phyloP scores from a whole-genome alignment of 30 jellyfish, hydroid and myxozoan species.

The Aurelia sp. region DNA sequence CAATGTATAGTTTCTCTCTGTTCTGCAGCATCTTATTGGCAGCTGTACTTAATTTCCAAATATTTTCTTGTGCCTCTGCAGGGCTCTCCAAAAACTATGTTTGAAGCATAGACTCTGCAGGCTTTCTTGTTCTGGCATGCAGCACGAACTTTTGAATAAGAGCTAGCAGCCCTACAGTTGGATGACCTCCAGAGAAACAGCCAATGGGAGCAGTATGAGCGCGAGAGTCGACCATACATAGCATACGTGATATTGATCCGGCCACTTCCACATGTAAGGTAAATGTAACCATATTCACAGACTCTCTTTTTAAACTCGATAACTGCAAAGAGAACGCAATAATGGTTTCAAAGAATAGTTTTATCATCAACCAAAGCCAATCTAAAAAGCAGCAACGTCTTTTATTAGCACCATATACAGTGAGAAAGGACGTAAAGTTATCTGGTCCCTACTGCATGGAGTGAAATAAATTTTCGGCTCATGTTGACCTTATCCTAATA shows the following conservation, averaged over 20 bases:
- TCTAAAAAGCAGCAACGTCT: no score
- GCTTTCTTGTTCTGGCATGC: slow-evolving; percentile 28
- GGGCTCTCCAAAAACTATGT: slow-evolving; percentile 61
- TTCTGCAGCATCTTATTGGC: slow-evolving; percentile 13
- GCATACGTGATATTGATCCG: slow-evolving; percentile 33
- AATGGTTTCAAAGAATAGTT: no score
- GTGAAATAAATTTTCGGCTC: no score
- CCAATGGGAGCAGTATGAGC: slow-evolving; percentile 20
- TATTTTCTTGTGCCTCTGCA: slow-evolving; percentile 57
- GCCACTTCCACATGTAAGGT: slow-evolving; percentile 16
- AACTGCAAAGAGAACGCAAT: neutral
- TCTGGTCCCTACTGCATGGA: no score
- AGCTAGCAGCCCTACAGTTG: slow-evolving; percentile 41
- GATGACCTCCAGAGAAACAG: slow-evolving; percentile 39
- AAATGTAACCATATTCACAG: slow-evolving; percentile 21
- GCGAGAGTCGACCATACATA: slow-evolving; percentile 42
- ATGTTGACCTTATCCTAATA: no score
- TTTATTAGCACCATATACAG: no score
- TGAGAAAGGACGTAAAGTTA: no score
- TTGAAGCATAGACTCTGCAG: slow-evolving; percentile 47
- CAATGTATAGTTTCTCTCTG: no score
- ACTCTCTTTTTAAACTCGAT: slow-evolving; percentile 10
- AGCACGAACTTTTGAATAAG: slow-evolving; percentile 5
- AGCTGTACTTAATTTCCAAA: slow-evolving; percentile 46
- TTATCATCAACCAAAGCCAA: no score